Conservation (phyloP, 2,797 vertebrate genomes). For the Chloroceryle amazona region DNA sequence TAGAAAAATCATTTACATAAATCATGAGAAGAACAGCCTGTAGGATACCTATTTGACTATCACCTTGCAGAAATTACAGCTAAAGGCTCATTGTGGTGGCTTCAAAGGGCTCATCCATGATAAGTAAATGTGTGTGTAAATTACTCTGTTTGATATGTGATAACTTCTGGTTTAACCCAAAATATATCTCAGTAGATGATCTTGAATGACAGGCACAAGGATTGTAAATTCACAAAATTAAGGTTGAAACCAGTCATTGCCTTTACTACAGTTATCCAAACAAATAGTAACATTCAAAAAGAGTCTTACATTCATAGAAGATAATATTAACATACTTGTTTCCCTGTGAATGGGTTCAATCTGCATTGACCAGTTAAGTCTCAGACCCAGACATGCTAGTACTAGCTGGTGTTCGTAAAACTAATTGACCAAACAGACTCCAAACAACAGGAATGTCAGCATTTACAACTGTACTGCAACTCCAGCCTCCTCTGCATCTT, state of each 20-base stretch:
- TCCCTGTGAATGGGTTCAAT: neutral
- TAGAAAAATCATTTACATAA: neutral
- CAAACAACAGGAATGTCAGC: neutral
- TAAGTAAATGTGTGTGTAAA: neutral
- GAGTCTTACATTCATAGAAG: neutral
- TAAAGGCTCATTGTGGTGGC: neutral
- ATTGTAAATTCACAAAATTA: neutral
- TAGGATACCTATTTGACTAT: neutral
- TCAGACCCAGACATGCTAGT: neutral
- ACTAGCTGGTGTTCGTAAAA: neutral
- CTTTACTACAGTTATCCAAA: neutral
- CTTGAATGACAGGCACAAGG: neutral
- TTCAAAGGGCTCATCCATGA: neutral
- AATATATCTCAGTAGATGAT: neutral
- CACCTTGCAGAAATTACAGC: neutral
- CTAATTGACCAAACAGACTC: neutral
- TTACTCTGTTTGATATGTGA: neutral
- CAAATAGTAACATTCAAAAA: neutral
- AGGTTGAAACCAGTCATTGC: neutral
- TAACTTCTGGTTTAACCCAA: neutral
- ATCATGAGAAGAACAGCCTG: neutral
- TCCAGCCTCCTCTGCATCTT: neutral
- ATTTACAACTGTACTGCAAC: neutral
- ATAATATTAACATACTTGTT: neutral
- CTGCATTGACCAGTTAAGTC: neutral